These are phyloP conservation scores for Tetanocera ferruginea DNA, from an alignment of 2,888 invertebrate genomes.

Conservation along the genomic window DNA sequence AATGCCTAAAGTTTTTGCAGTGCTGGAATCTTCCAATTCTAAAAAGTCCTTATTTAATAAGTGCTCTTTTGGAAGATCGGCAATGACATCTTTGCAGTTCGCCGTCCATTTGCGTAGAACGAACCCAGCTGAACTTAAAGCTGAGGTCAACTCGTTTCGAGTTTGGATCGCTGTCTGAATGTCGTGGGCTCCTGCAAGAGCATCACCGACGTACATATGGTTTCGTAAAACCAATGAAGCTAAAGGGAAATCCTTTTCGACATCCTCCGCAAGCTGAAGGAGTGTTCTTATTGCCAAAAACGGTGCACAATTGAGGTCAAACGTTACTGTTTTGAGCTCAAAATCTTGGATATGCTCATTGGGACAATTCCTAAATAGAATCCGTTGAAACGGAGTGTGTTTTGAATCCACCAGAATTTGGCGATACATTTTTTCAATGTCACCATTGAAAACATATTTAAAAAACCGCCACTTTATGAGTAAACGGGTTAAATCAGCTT, in stretches of 20 bases:
- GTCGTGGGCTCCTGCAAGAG: too few species aligned
- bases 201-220: too few species aligned
- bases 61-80: too few species aligned
- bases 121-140: not conserved
- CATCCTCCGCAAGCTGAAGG: too few species aligned
- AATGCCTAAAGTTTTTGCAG: not conserved
- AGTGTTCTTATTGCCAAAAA: too few species aligned
- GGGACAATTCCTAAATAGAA: not conserved
- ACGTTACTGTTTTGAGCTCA: not conserved
- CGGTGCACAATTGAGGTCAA: not conserved
- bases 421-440: constrained; percentile 3
- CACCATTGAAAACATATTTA: not conserved
- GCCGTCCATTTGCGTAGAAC: not conserved
- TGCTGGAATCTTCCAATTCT: too few species aligned
- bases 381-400: not conserved
- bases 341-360: not conserved
- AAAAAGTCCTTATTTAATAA: too few species aligned
- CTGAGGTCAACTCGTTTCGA: not conserved
- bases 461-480: too few species aligned
- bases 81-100: not conserved
- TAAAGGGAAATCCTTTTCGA: too few species aligned
- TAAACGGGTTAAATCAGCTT: too few species aligned
- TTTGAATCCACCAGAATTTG: not conserved
- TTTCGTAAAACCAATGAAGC: too few species aligned
- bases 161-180: too few species aligned